Evolutionary conservation across 1,140 invertebrate species (phyloP).

Genomic region (Triops longicaudatus): DNA sequence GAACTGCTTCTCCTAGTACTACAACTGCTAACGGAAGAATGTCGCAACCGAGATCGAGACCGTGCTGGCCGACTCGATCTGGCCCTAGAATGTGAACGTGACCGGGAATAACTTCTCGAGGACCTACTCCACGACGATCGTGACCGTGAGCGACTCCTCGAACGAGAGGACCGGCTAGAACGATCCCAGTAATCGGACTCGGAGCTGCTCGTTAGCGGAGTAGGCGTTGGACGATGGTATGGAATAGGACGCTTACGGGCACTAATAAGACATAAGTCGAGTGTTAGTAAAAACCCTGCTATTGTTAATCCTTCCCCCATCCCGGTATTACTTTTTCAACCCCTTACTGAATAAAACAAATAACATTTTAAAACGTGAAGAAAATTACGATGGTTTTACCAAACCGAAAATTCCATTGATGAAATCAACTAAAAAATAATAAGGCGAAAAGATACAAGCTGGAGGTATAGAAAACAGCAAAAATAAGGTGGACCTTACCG

Average conservation of each 20-base stretch:
- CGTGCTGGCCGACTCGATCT: not conserved
- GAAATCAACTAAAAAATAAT: not conserved
- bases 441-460: slow-evolving; percentile 16
- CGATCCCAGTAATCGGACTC: slow-evolving; percentile 17
- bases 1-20: not conserved
- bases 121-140: not conserved
- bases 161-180: not conserved
- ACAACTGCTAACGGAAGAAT: not conserved
- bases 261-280: slow-evolving; percentile 46
- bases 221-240: slow-evolving; percentile 71
- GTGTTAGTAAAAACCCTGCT: not conserved
- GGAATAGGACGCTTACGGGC: slow-evolving; percentile 81
- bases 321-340: not conserved
- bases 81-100: not conserved
- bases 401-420: not conserved
- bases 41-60: not conserved
- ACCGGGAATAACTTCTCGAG: not conserved
- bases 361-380: not conserved
- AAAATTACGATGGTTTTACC: not conserved
- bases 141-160: slow-evolving; percentile 17
- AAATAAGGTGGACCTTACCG: not conserved
- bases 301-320: not conserved
- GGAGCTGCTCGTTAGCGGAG: slow-evolving; percentile 34
- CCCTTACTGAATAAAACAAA: not conserved
- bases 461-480: not conserved